phyloP scores from a whole-genome alignment of 2,113 vertebrate species.

The Tiliqua scincoides region DNA sequence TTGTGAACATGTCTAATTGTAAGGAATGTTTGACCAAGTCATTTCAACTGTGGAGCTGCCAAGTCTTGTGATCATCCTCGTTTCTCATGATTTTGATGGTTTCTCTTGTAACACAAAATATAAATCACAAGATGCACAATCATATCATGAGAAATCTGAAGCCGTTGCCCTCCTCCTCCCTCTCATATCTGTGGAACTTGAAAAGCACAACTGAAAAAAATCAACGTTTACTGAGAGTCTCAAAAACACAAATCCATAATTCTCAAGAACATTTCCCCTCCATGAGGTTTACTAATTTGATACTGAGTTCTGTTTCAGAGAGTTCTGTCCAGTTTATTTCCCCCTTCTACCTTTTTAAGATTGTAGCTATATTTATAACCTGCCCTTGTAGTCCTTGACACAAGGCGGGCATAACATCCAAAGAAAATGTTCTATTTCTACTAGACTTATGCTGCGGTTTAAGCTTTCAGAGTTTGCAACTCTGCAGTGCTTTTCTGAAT shows the following conservation, averaged over 20 bases:
- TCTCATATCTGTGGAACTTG: background rate
- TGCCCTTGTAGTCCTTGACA: background rate
- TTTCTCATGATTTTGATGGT: conserved; percentile 4
- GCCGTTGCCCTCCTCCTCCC: background rate
- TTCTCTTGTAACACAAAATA: conserved; percentile 1
- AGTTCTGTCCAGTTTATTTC: background rate
- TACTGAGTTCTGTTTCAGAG: background rate
- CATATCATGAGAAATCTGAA: conserved; percentile 21
- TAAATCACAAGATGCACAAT: conserved; percentile 22
- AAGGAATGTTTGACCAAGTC: background rate
- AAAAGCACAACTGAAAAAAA: background rate
- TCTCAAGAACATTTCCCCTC: background rate
- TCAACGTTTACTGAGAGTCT: background rate
- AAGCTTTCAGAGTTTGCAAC: background rate
- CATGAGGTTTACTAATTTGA: background rate
- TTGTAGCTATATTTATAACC: background rate
- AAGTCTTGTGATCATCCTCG: conserved; percentile 15
- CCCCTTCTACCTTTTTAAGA: background rate
- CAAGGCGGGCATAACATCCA: background rate
- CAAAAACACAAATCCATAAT: background rate
- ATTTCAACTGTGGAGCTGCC: background rate
- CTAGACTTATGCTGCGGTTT: background rate
- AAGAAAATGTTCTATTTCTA: background rate
- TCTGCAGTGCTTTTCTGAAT: background rate
- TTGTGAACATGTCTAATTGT: background rate